phyloP scores from a whole-genome alignment of 2,113 vertebrate genomes.

The Sardina pilchardus region DNA sequence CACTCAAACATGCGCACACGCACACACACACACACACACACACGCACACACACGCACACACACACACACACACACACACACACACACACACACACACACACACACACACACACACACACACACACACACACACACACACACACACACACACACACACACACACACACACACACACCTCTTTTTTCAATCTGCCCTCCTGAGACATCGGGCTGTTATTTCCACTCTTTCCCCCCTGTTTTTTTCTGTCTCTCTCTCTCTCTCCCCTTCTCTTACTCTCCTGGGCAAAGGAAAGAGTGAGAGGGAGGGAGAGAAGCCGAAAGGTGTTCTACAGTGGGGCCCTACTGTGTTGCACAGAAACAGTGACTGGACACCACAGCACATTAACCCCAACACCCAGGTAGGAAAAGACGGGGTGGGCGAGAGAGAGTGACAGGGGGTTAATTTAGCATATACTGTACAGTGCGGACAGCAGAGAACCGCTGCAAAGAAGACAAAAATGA shows the following conservation, averaged over 20 bases:
- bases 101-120: conserved; percentile 5
- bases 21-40: conserved; percentile 34
- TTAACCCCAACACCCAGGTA: conserved; percentile 47
- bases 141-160: conserved; percentile 26
- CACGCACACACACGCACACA: conserved; percentile 31
- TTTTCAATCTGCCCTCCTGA: conserved; percentile 57
- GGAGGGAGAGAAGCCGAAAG: conserved; percentile 66
- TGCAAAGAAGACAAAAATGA: conserved; percentile 65
- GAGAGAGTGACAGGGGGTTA: conserved; percentile 41
- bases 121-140: conserved; percentile 12
- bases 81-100: background rate
- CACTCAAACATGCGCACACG: background rate
- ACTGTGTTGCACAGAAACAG: conserved; percentile 69
- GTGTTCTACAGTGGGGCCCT: conserved; percentile 72
- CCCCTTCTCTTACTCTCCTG: conserved; percentile 61
- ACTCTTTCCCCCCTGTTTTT: conserved; percentile 57
- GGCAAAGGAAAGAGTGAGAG: conserved; percentile 77
- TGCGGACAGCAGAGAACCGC: conserved; percentile 47
- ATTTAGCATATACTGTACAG: conserved; percentile 55
- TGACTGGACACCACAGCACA: conserved; percentile 54
- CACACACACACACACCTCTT: conserved; percentile 39
- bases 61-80: conserved; percentile 40
- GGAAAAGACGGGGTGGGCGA: conserved; percentile 31
- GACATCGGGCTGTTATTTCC: conserved; percentile 74
- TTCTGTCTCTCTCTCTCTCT: conserved; percentile 47